These are phyloP conservation scores for Leptinotarsa lineolata DNA, from an alignment of 1,140 invertebrate genomes.

Conservation along the genomic window DNA sequence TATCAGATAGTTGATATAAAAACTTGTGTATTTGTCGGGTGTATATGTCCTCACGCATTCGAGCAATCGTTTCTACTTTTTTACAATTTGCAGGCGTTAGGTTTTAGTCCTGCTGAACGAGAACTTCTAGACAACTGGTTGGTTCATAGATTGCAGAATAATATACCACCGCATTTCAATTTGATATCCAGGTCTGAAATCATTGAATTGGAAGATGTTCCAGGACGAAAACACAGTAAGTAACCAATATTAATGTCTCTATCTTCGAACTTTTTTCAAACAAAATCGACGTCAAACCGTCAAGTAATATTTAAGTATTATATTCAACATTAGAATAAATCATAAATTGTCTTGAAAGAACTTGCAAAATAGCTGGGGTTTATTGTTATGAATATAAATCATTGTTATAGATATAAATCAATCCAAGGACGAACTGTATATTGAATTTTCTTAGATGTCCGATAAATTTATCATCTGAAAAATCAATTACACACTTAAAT, in stretches of 20 bases:
- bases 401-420: too few relatives aligned
- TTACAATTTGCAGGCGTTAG: constrained; percentile 67
- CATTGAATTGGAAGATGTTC: constrained; percentile 52
- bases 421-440: too few relatives aligned
- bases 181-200: constrained; percentile 64
- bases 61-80: too few relatives aligned
- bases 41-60: too few relatives aligned
- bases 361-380: neutral
- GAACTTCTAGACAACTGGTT: constrained; percentile 82
- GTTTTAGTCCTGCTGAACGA: constrained; percentile 73
- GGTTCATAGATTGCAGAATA: constrained; percentile 78
- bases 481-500: too few relatives aligned
- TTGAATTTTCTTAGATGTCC: too few relatives aligned
- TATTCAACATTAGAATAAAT: neutral
- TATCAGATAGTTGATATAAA: too few relatives aligned
- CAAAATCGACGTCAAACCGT: neutral
- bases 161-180: constrained; percentile 79
- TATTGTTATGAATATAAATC: too few relatives aligned
- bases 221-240: constrained; percentile 53
- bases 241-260: neutral
- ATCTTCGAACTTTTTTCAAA: neutral
- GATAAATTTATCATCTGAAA: too few relatives aligned
- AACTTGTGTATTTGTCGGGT: too few relatives aligned
- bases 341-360: neutral
- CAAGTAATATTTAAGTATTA: neutral